phyloP scores from a whole-genome alignment of 1,140 invertebrate species.

The Psix sp. region DNA sequence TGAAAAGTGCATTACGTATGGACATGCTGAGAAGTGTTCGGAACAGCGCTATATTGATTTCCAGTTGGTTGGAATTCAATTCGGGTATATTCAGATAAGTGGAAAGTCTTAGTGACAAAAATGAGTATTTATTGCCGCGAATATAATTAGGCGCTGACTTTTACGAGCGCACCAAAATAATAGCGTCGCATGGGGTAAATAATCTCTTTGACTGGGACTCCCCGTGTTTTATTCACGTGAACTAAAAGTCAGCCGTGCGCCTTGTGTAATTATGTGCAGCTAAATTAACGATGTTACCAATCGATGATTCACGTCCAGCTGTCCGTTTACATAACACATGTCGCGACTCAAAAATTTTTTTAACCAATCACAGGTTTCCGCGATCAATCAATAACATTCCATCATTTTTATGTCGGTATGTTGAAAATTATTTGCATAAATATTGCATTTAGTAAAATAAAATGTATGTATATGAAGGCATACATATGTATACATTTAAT shows the following conservation, averaged over 20 bases:
- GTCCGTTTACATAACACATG: constrained; percentile 21
- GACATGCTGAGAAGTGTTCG: constrained; percentile 11
- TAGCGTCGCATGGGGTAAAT: constrained; percentile 18
- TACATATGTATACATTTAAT: no score
- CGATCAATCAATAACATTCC: no score
- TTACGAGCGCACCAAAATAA: constrained; percentile 16
- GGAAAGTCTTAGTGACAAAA: constrained; percentile 28
- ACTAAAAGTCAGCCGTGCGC: constrained; percentile 27
- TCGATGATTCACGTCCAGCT: no score
- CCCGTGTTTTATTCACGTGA: constrained; percentile 29
- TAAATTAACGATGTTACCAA: constrained; percentile 31
- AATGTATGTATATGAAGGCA: no score
- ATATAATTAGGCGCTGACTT: constrained; percentile 33
- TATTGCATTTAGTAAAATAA: no score
- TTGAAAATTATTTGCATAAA: no score
- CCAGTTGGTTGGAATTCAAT: constrained; percentile 23
- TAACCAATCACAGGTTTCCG: no score
- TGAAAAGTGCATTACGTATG: constrained; percentile 40
- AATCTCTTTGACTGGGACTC: constrained; percentile 21
- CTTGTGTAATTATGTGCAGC: constrained; percentile 26
- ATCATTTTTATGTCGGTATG: no score
- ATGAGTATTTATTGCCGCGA: constrained; percentile 26
- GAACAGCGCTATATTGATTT: constrained; percentile 23
- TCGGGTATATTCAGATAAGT: constrained; percentile 14
- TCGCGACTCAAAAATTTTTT: constrained; percentile 11